A percentile compares a stretch with the other conserved stretches of the same genome.
Conservation (phyloP, 2,888 invertebrate genomes). For the Papilio gigon region DNA sequence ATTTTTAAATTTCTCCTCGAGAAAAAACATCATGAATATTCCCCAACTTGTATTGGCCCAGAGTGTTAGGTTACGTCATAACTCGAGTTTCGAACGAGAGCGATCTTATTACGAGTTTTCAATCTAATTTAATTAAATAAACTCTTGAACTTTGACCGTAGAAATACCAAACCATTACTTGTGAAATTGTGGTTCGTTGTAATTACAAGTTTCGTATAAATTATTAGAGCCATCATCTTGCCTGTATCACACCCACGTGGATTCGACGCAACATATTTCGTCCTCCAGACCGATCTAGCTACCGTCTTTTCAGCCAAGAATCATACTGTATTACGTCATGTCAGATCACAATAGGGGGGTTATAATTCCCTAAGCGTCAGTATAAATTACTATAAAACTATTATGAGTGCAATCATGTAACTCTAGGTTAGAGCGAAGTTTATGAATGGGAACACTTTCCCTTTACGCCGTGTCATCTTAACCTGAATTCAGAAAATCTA, state of each 20-base stretch:
- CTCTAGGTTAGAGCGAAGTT: neutral
- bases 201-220: constrained; percentile 7
- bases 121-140: constrained; percentile 35
- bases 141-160: constrained; percentile 26
- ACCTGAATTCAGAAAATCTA: constrained; percentile 27
- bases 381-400: no score
- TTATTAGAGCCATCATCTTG: neutral
- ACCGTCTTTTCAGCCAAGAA: no score
- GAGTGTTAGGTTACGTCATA: constrained; percentile 15
- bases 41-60: constrained; percentile 1
- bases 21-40: neutral
- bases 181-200: constrained; percentile 6
- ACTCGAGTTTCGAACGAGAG: constrained; percentile 23
- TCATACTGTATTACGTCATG: no score
- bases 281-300: no score
- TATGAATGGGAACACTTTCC: neutral
- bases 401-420: no score
- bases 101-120: constrained; percentile 36
- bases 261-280: no score
- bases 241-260: no score
- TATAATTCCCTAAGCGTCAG: no score
- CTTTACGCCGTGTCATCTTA: constrained; percentile 31
- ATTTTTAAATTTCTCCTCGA: no score
- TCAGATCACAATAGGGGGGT: no score
- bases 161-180: constrained; percentile 19